Evolutionary conservation across 2,888 invertebrate species (phyloP), one percentile per base, ranked within the genome.

Genomic region (Pelosia muscerda): DNA sequence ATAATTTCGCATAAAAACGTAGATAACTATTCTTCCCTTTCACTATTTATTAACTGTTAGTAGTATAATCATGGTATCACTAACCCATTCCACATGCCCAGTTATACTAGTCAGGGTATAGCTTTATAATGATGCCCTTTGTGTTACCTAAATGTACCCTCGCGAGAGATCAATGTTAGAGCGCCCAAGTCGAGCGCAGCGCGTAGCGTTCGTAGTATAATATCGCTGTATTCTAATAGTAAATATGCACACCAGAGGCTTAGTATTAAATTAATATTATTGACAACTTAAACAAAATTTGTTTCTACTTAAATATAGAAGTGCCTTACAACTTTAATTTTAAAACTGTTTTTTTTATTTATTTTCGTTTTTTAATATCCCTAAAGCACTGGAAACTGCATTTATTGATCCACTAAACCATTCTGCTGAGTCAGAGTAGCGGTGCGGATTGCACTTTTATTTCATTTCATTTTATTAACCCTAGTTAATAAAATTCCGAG

Each of bases 261-360:
- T 88, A 85, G 77, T 87, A 86, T 86, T 81, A 85, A 86, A 87
- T 84, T 84, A 85, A 83, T 81, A 88, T 89, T 86, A 87, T 83
- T 87, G 83, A 86, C 78, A 82, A 87, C 77, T 86, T 82, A 82
- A 86, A 88, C 84, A 88, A 88, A 85, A 84, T 56, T 91, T 79
- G 83, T 87, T 92, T 92, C 90, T 90, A 91, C 87, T 90, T 88
- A 85, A 89, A 93, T 90, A 93, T 93, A 94, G 92, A 94, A 94
- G 95, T 95, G 95, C 95, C 95, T 95, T 95, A 95, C 92, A 84
- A 91, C 92, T 78, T 92, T 92, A 90, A 88, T 94, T 94, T 94
- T 91, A 91, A 85, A 89, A 91, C 86, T 86, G 74, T 88, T 87
- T 87, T 86, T 81, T 84, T 86, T 84, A 84, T 86, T 84, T 76